Conservation (phyloP, 2,797 vertebrate species). For the Protonibea diacanthus region DNA sequence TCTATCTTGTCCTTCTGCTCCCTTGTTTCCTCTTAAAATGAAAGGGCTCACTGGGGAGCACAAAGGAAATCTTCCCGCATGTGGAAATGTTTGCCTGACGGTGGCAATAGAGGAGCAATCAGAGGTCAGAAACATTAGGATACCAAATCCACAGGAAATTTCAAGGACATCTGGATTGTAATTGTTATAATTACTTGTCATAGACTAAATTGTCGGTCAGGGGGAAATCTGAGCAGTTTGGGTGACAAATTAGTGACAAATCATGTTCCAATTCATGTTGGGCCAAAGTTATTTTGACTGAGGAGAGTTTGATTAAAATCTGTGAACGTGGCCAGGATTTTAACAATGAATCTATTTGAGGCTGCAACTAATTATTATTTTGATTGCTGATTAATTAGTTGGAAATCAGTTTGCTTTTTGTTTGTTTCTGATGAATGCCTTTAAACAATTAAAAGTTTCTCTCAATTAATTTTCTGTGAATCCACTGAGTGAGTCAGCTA, state of each 20-base stretch:
- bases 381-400: neutral
- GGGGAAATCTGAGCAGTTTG: neutral
- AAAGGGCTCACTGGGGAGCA: constrained; percentile 8
- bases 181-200: neutral
- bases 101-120: neutral
- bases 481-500: neutral
- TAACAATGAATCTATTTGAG: neutral
- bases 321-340: neutral
- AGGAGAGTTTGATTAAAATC: neutral
- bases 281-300: neutral
- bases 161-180: neutral
- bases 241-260: neutral
- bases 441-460: neutral
- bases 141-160: neutral
- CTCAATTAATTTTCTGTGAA: neutral
- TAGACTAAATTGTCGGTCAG: too few relatives aligned
- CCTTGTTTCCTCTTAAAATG: constrained; percentile 23
- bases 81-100: constrained; percentile 8
- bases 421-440: neutral
- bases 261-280: neutral
- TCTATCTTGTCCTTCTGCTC: constrained; percentile 12
- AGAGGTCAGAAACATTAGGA: neutral
- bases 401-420: neutral
- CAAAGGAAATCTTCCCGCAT: constrained; percentile 3
- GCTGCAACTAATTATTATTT: neutral